phyloP scores from a whole-genome alignment of 1,140 invertebrate genomes.

The Temnothorax longispinosus region DNA sequence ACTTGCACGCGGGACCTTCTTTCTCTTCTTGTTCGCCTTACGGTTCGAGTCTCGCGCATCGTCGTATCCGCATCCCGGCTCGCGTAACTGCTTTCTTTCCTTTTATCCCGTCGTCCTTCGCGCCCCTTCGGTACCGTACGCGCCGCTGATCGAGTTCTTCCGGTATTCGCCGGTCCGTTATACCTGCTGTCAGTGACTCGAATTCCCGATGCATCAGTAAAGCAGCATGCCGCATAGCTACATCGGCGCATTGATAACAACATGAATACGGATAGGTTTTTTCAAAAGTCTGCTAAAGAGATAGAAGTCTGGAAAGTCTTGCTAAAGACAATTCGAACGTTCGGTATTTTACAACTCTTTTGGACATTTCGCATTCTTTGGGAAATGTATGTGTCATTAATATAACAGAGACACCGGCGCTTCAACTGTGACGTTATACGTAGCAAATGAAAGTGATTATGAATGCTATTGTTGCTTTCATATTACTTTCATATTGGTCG shows the following conservation, averaged over 20 bases:
- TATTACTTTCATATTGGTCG: neutral
- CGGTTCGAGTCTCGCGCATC: slow-evolving; percentile 55
- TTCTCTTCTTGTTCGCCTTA: slow-evolving; percentile 63
- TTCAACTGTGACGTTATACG: neutral
- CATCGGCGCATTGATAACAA: neutral
- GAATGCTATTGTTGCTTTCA: neutral
- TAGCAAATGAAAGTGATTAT: neutral
- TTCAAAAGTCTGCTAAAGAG: neutral
- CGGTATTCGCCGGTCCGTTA: slow-evolving; percentile 73
- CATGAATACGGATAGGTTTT: neutral
- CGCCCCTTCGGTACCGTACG: slow-evolving; percentile 71
- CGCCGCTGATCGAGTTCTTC: slow-evolving; percentile 73
- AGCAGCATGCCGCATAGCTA: slow-evolving; percentile 25
- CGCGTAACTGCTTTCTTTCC: slow-evolving; percentile 65
- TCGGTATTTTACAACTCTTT: neutral
- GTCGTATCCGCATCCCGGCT: slow-evolving; percentile 54
- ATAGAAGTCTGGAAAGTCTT: neutral
- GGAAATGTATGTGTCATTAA: neutral
- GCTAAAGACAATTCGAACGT: neutral
- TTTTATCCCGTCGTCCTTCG: slow-evolving; percentile 70
- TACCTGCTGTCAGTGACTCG: slow-evolving; percentile 69
- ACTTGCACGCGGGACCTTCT: slow-evolving; percentile 58
- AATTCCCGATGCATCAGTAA: slow-evolving; percentile 59
- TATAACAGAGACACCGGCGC: neutral
- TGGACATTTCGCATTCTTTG: neutral